phyloP scores from a whole-genome alignment of 92 coral and sea anemone genomes.

The Epizoanthus rinbou region DNA sequence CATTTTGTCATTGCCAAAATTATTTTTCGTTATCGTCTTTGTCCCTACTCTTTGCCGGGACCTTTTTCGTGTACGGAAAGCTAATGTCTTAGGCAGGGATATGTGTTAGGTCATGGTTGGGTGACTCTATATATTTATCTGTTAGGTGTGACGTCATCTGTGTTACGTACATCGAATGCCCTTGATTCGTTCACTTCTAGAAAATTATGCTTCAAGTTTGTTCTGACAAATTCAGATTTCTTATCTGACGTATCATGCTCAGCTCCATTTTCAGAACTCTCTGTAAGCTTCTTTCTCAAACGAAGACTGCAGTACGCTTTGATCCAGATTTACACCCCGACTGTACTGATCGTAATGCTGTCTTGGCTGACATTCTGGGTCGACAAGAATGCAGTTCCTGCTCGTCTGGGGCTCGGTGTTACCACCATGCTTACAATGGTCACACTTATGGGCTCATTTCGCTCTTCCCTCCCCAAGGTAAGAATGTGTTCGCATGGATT shows the following conservation, averaged over 20 bases:
- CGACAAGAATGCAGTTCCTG: conserved; percentile 19
- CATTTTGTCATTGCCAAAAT: too few relatives aligned
- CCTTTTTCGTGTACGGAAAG: too few relatives aligned
- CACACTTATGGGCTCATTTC: conserved; percentile 26
- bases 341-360: conserved; percentile 22
- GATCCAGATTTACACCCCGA: conserved; percentile 9
- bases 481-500: not conserved
- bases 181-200: too few relatives aligned
- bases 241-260: too few relatives aligned
- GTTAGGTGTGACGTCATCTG: too few relatives aligned
- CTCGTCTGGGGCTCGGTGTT: conserved; percentile 27
- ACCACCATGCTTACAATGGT: conserved; percentile 24
- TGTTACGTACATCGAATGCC: too few relatives aligned
- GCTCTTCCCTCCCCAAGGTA: conserved; percentile 45
- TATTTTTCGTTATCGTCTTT: too few relatives aligned
- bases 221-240: too few relatives aligned
- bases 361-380: conserved; percentile 33
- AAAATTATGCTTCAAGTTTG: not conserved
- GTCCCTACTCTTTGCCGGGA: too few relatives aligned
- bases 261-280: conserved; percentile 30
- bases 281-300: conserved; percentile 21
- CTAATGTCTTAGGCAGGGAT: too few relatives aligned
- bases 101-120: too few relatives aligned
- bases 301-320: conserved; percentile 25
- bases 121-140: too few relatives aligned